Percentiles rank a stretch among this genome's conserved stretches.
Conservation (phyloP, 1,140 invertebrate genomes). For the Pentalonia nigronervosa region DNA sequence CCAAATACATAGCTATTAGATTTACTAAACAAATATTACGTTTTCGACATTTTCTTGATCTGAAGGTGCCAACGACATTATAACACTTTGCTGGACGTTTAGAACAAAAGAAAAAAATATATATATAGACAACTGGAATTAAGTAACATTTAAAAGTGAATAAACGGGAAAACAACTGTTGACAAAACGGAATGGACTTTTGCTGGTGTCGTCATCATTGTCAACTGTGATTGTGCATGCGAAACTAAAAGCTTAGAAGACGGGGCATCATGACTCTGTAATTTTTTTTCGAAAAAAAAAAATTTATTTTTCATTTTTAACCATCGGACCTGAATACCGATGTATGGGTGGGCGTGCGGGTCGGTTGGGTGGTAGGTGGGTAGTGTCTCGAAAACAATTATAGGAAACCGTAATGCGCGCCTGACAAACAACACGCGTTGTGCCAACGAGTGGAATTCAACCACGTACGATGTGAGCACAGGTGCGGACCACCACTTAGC, state of each 20-base stretch:
- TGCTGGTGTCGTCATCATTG: neutral
- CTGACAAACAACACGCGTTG: neutral
- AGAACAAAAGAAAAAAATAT: neutral
- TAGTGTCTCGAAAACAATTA: neutral
- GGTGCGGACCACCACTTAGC: neutral
- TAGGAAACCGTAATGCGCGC: neutral
- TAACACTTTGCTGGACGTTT: neutral
- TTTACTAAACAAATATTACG: neutral
- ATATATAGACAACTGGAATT: neutral
- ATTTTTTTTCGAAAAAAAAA: neutral
- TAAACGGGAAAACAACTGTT: neutral
- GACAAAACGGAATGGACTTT: neutral
- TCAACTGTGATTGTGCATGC: neutral
- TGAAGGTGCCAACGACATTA: neutral
- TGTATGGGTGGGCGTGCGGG: neutral
- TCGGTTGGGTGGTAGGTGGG: neutral
- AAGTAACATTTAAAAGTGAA: neutral
- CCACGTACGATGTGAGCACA: constrained; percentile 44
- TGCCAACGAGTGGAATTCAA: neutral
- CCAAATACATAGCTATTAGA: neutral
- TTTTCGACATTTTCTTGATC: neutral
- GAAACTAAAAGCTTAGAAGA: neutral
- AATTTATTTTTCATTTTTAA: neutral
- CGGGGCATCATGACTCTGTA: neutral
- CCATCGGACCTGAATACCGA: neutral